Evolutionary conservation across 2,888 invertebrate genomes (phyloP).

Genomic region (Lasioglossum lativentre): DNA sequence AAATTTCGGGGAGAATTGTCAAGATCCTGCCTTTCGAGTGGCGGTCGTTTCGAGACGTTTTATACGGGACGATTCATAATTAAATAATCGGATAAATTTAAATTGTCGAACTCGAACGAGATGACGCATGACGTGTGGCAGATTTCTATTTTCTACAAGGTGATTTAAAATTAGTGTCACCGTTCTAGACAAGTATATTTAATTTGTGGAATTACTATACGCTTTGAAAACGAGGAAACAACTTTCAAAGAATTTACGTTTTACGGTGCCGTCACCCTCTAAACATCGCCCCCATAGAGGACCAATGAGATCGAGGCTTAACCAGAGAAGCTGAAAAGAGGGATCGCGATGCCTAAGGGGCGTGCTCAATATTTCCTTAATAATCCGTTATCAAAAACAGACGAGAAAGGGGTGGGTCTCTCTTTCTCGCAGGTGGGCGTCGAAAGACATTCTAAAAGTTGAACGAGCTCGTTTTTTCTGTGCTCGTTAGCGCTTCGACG

Average conservation of each 20-base stretch:
- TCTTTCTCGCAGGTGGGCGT: neutral
- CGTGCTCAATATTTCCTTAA: conserved; percentile 34
- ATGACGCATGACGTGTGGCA: too few species aligned
- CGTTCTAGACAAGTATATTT: neutral
- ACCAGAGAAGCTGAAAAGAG: neutral
- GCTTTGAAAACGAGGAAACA: neutral
- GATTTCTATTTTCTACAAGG: neutral
- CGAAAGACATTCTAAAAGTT: conserved; percentile 5
- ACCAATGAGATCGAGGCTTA: neutral
- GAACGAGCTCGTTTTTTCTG: neutral
- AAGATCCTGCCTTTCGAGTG: neutral
- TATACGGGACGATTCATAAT: neutral
- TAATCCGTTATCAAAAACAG: conserved; percentile 33
- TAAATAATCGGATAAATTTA: neutral
- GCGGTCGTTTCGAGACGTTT: neutral
- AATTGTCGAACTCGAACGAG: neutral
- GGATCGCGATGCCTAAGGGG: conserved; percentile 7
- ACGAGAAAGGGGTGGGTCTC: conserved; percentile 6
- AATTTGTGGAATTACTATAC: neutral
- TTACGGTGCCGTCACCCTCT: neutral
- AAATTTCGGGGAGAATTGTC: neutral
- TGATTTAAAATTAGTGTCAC: neutral
- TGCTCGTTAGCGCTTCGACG: conserved; percentile 9
- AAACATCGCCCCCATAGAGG: neutral
- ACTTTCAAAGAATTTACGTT: neutral